Percentiles rank a stretch among this genome's conserved stretches.
Evolutionary conservation across 2,888 invertebrate genomes (phyloP).

Genomic region (Sinhomidia bicolor): DNA sequence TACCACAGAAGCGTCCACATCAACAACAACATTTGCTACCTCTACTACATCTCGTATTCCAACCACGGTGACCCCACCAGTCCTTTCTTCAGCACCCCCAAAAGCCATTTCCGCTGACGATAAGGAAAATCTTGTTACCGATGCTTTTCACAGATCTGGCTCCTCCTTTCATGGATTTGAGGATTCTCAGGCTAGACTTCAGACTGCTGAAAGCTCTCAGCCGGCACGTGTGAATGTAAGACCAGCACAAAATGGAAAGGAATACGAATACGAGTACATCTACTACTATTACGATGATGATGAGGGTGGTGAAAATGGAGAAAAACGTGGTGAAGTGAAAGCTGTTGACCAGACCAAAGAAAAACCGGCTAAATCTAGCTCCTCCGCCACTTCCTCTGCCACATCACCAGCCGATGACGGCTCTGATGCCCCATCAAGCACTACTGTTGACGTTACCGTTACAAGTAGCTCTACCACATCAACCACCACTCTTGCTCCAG

Average conservation of each 20-base stretch:
- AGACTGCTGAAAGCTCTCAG: slow-evolving; percentile 81
- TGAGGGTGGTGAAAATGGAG: slow-evolving; percentile 73
- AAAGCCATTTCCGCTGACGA: slow-evolving; percentile 51
- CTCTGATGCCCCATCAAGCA: slow-evolving; percentile 35
- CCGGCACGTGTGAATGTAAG: slow-evolving; percentile 91
- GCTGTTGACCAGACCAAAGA: slow-evolving; percentile 26
- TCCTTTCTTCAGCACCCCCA: slow-evolving; percentile 50
- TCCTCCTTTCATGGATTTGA: slow-evolving; percentile 79
- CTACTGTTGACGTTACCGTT: slow-evolving; percentile 8
- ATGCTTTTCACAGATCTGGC: slow-evolving; percentile 73
- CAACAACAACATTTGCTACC: slow-evolving; percentile 33
- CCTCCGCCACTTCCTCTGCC: slow-evolving; percentile 53
- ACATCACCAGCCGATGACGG: slow-evolving; percentile 40
- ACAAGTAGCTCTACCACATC: slow-evolving; percentile 51
- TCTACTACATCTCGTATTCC: slow-evolving; percentile 41
- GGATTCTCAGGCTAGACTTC: slow-evolving; percentile 78
- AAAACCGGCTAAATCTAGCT: neutral
- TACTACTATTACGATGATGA: slow-evolving; percentile 95
- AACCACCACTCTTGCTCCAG: slow-evolving; percentile 58
- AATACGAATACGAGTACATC: slow-evolving; percentile 95
- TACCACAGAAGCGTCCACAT: slow-evolving; percentile 32
- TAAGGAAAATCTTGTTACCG: slow-evolving; percentile 79
- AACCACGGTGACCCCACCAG: slow-evolving; percentile 28
- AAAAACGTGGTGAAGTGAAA: slow-evolving; percentile 49
- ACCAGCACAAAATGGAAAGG: slow-evolving; percentile 94